Conservation (phyloP, 2,797 vertebrate genomes). For the Diceros bicornis region DNA sequence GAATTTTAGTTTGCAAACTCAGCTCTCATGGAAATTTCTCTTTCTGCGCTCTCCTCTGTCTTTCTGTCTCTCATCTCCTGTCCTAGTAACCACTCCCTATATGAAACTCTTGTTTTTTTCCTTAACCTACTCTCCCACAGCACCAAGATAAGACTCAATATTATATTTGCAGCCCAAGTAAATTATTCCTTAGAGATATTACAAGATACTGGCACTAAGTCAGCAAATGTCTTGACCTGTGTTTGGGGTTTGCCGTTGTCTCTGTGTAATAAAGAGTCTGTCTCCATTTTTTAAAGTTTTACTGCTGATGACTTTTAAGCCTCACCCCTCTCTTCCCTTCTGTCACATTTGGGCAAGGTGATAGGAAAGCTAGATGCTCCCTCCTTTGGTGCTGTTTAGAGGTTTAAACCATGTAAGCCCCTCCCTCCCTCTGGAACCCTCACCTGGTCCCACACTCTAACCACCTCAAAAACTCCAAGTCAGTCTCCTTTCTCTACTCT, state of each 20-base stretch:
- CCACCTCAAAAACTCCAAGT: background rate
- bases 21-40: background rate
- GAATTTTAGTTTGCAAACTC: background rate
- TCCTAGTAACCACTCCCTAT: background rate
- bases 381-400: background rate
- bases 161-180: background rate
- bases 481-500: background rate
- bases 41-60: background rate
- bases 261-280: background rate
- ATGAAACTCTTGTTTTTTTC: background rate
- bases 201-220: background rate
- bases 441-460: too few species aligned
- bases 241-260: background rate
- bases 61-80: background rate
- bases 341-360: background rate
- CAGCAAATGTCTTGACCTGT: background rate
- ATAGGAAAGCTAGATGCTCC: background rate
- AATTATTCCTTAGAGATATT: background rate
- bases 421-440: background rate
- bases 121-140: background rate
- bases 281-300: background rate
- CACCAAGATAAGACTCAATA: background rate
- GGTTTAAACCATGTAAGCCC: background rate
- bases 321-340: background rate
- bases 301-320: background rate